A percentile compares a stretch with the other conserved stretches of the same genome.
phyloP scores from a whole-genome alignment of 2,888 invertebrate species.

The Pachliopta kotzebuea region DNA sequence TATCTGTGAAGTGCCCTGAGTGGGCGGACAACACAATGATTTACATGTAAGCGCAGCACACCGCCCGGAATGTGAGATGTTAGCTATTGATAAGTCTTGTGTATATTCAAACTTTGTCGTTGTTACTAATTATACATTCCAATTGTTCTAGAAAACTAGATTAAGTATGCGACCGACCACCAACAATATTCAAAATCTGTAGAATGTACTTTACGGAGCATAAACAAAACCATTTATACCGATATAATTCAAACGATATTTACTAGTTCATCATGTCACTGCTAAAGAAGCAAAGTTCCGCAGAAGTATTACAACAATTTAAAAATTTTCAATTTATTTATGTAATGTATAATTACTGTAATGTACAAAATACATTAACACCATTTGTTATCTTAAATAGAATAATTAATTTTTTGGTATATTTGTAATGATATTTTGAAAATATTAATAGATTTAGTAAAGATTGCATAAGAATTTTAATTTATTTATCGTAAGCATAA shows the following conservation, averaged over 20 bases:
- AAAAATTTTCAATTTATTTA: no score
- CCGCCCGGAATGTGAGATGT: constrained; percentile 23
- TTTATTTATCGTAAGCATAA: no score
- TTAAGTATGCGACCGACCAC: neutral
- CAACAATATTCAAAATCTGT: neutral
- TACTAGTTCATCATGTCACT: neutral
- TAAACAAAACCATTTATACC: neutral
- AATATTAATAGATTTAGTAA: no score
- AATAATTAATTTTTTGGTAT: no score
- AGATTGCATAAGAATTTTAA: no score
- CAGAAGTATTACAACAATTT: no score
- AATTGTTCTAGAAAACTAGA: neutral
- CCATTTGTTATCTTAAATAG: no score
- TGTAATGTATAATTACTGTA: no score
- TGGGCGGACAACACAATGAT: constrained; percentile 25
- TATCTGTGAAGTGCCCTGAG: constrained; percentile 14
- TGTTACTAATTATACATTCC: constrained; percentile 9
- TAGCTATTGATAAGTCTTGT: constrained; percentile 10
- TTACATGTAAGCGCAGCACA: constrained; percentile 22
- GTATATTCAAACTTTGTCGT: constrained; percentile 5
- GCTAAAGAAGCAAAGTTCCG: neutral
- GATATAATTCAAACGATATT: neutral
- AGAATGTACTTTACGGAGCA: neutral
- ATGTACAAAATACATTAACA: no score
- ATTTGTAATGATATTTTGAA: no score